Evolutionary conservation across 2,113 vertebrate species (phyloP), one percentile per base, ranked within the genome.

Genomic region (Hypomesus transpacificus): DNA sequence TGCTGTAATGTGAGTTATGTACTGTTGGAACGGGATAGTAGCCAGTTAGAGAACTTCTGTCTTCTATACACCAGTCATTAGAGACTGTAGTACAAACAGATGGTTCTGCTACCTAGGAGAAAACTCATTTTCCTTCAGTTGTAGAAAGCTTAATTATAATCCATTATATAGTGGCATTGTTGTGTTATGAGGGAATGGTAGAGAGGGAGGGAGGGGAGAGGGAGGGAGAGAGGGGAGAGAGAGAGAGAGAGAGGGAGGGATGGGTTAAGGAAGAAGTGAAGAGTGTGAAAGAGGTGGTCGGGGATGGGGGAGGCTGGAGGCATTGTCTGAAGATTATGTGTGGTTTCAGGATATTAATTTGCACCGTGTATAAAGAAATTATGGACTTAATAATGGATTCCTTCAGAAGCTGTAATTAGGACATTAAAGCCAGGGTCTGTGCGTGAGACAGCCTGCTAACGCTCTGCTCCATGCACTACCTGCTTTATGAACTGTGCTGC

Each of bases 291-390:
- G 24, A 76, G 69, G 76, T 60, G 76, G 68, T 28, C 31, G 67
- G 31, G 71, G 31, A 59, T 20, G 31, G 26, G 67, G 63, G 56
- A 72, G 57, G 50, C 67, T 68, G 69, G 69, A 26, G 63, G 72
- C 82, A 85, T 74, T 16, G 20, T 77, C 77, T 56, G 65, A 84
- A 84, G 79, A 82, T 89, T 84, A 72, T 70, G 79, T 79, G 73
- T 74, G 80, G 78, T 81, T 87, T 87, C 78, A 85, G 82, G 83
- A 87, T 91, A 87, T 87, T 89, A 83, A 91, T 87, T 90, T 90
- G 80, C 65, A 58, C 65, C 72, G 82, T 74, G 73, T 81, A 78
- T 85, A 85, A 89, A 85, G 13, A 90, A 84, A 87, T 81, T 39
- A 88, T 86, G 77, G 79, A 88, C 84, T 87, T 87, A 82, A 88